These are phyloP conservation scores for Bucorvus abyssinicus DNA, from an alignment of 2,797 vertebrate genomes.

Conservation along the genomic window DNA sequence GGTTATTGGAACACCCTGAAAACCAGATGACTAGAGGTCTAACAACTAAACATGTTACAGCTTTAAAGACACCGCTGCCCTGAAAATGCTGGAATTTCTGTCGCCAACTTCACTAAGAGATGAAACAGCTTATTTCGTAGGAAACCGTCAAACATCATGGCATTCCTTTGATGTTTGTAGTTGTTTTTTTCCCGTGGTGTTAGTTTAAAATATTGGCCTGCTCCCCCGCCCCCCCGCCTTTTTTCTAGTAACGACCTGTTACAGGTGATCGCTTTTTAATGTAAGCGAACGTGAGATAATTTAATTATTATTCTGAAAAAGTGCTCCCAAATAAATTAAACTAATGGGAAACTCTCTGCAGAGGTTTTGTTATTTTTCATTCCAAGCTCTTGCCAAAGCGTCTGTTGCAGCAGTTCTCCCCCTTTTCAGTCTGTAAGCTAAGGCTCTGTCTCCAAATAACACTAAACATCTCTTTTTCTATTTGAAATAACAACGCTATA, in stretches of 20 bases:
- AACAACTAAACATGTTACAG: background rate
- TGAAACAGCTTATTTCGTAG: conserved; percentile 37
- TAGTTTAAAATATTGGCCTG: conserved; percentile 51
- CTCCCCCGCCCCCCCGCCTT: background rate
- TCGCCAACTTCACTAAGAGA: conserved; percentile 34
- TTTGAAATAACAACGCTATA: conserved; percentile 18
- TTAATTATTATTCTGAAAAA: conserved; percentile 70
- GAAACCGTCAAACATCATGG: conserved; percentile 42
- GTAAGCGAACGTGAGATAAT: conserved; percentile 64
- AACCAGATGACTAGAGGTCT: background rate
- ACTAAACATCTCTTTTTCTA: conserved; percentile 42
- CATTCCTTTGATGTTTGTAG: conserved; percentile 50
- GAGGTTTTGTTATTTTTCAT: conserved; percentile 69
- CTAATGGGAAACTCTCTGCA: conserved; percentile 69
- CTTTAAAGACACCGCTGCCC: conserved; percentile 30
- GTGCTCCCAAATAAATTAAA: conserved; percentile 72
- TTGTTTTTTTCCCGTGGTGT: conserved; percentile 44
- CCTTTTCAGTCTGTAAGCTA: conserved; percentile 4
- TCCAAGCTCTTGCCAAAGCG: conserved; percentile 63
- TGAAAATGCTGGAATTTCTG: conserved; percentile 40
- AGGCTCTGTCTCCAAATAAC: conserved; percentile 25
- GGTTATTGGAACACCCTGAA: background rate
- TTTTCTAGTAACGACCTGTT: conserved; percentile 57
- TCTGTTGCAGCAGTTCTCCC: conserved; percentile 6
- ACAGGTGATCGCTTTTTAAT: conserved; percentile 61